Base-by-base conservation (phyloP, 2,113 vertebrate species). In the Hypocryptadius cinnamomeus region DNA sequence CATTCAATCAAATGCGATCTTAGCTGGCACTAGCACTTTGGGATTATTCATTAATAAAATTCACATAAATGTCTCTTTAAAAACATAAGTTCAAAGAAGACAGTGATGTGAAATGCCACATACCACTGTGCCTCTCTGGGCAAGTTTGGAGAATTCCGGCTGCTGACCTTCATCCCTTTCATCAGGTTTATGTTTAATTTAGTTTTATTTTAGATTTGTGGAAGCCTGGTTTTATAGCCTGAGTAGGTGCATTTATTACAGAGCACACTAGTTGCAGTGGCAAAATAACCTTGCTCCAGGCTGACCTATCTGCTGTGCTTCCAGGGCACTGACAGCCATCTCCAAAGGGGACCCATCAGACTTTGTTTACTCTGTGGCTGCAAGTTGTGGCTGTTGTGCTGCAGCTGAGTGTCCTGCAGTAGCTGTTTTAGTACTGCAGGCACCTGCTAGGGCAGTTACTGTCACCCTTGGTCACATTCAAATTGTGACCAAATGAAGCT, bases 11-110 rank as follows among this genome's bases (percentile, higher is more conserved):
- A 85, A 71, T 40, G 20, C 2, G 28, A 85, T 74, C 44, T 71
- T 74, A 90, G 79, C 72, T 90, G 60, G 65, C n/a, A 87, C 93
- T 85, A 78, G 79, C 69, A 91, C 74, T 85, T 78, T 16, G 40
- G 48, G 85, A 86, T 96, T 94, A 94, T 61, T 91, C 82, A 95
- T 96, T 95, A 92, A 96, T 92, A 91, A 92, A 92, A 83, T 59
- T 94, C 89, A 83, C 39, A 85, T 45, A 94, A 72, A 94, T 47
- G 33, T 69, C 56, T 90, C 40, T 82, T 71, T 80, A 80, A 77
- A 94, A 92, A 85, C 16, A 37, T 13, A 82, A 90, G 64, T 94
- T 95, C 93, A 94, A 95, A 94, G 95, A 69, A 69, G 27, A 72
- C 60, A 94, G 53, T 68, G 85, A 90, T 0, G 8, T 92, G 90